Percentiles rank a stretch among this genome's conserved stretches.
phyloP scores from a whole-genome alignment of 2,888 invertebrate species.

The Mimas tiliae region DNA sequence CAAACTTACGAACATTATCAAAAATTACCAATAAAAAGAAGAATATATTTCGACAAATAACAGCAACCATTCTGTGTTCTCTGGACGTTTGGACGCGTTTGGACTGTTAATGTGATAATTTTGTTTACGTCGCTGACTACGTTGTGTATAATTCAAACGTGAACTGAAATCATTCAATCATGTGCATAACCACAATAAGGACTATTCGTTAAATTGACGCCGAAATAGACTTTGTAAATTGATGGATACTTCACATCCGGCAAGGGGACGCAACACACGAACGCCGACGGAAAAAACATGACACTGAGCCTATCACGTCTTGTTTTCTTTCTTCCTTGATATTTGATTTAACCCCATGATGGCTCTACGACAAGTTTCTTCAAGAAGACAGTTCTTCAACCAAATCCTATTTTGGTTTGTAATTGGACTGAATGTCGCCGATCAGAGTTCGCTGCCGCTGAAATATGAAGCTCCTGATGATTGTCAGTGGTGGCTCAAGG shows the following conservation, averaged over 20 bases:
- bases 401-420: conserved; percentile 76
- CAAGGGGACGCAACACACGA: conserved; percentile 75
- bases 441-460: conserved; percentile 77
- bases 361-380: conserved; percentile 68
- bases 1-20: conserved; percentile 50
- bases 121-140: conserved; percentile 49
- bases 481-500: conserved; percentile 91
- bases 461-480: conserved; percentile 94
- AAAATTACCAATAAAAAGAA: conserved; percentile 33
- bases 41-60: conserved; percentile 24
- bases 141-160: conserved; percentile 44
- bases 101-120: conserved; percentile 61
- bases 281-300: conserved; percentile 84
- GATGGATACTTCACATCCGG: conserved; percentile 82
- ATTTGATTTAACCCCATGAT: conserved; percentile 74
- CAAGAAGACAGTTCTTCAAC: conserved; percentile 64
- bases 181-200: conserved; percentile 63
- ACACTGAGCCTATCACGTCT: conserved; percentile 78
- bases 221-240: conserved; percentile 75
- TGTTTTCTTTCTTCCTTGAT: conserved; percentile 82
- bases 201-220: conserved; percentile 66
- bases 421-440: conserved; percentile 74
- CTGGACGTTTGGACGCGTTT: conserved; percentile 44
- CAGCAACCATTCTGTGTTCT: conserved; percentile 29
- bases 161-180: conserved; percentile 54